Evolutionary conservation across 2,797 vertebrate genomes (phyloP).

Genomic region (Liparis tanakae): DNA sequence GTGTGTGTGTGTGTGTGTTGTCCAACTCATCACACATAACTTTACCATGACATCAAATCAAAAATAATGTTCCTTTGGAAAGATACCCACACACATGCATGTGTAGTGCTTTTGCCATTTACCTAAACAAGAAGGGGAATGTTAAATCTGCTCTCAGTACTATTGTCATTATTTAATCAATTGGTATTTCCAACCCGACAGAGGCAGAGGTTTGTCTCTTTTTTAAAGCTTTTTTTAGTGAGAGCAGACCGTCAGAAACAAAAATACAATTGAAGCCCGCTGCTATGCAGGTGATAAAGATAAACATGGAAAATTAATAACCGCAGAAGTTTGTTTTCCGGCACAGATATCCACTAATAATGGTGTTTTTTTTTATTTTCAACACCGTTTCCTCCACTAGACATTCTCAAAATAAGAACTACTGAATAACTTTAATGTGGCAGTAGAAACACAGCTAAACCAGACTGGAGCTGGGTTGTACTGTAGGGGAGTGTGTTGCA

Average conservation of each 20-base stretch:
- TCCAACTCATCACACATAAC: conserved; percentile 5
- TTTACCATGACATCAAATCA: conserved; percentile 9
- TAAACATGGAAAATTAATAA: neutral
- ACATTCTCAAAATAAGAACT: neutral
- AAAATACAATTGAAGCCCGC: neutral
- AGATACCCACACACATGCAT: neutral
- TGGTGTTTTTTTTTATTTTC: neutral
- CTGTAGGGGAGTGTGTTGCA: conserved; percentile 58
- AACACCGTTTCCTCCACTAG: neutral
- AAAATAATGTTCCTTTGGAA: conserved; percentile 2
- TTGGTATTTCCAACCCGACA: neutral
- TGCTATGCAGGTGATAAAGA: neutral
- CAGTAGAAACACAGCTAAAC: conserved; percentile 10
- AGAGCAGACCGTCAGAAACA: neutral
- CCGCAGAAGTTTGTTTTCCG: neutral
- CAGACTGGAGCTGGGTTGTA: conserved; percentile 18
- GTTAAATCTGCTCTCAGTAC: neutral
- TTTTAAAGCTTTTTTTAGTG: neutral
- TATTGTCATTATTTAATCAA: neutral
- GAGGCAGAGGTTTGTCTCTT: neutral
- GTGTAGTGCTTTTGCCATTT: conserved; percentile 5
- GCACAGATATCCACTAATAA: neutral
- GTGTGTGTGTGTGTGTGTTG: conserved; percentile 2
- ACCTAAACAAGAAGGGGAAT: neutral
- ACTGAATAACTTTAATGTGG: neutral